phyloP scores from a whole-genome alignment of 1,140 invertebrate genomes.

The Eufriesea mexicana region DNA sequence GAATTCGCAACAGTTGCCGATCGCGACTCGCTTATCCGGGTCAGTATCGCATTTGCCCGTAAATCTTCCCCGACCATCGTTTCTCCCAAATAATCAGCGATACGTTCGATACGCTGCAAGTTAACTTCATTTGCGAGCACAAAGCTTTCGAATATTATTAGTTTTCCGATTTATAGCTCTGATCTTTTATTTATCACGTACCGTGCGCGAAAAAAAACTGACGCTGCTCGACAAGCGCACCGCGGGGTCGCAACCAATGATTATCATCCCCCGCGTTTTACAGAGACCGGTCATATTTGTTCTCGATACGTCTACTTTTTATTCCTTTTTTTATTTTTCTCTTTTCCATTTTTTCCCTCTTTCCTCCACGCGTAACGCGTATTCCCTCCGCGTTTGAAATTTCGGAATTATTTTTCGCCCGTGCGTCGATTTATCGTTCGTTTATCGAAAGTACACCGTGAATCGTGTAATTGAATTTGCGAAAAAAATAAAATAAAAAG shows the following conservation, averaged over 20 bases:
- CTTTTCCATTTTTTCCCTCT: not conserved
- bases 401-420: constrained; percentile 30
- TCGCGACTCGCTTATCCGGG: too few relatives aligned
- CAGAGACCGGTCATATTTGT: not conserved
- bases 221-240: too few relatives aligned
- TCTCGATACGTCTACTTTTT: too few relatives aligned
- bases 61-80: too few relatives aligned
- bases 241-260: not conserved
- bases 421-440: constrained; percentile 21
- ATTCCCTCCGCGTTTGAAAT: constrained; percentile 19
- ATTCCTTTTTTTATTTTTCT: not conserved
- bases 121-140: not conserved
- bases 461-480: constrained; percentile 24
- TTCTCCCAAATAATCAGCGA: not conserved
- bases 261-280: not conserved
- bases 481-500: too few relatives aligned
- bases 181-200: constrained; percentile 25
- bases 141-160: constrained; percentile 31
- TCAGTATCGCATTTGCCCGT: too few relatives aligned
- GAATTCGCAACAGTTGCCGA: too few relatives aligned
- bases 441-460: not conserved
- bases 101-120: not conserved
- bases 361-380: not conserved
- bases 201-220: not conserved
- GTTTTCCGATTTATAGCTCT: not conserved